Conservation (phyloP, 2,113 vertebrate species). For the Phoenicopterus ruber region DNA sequence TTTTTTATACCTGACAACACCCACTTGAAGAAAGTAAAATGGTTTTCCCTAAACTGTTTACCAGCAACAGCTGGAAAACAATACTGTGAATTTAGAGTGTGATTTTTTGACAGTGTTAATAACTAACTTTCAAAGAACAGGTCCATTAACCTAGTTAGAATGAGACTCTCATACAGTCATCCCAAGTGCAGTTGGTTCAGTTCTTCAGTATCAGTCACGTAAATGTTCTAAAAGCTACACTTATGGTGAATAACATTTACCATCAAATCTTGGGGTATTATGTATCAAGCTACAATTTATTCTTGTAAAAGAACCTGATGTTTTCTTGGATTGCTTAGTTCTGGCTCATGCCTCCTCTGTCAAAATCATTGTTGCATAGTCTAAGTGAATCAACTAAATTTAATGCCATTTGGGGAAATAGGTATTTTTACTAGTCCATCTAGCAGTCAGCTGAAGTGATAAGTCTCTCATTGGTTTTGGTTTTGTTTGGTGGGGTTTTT, state of each 20-base stretch:
- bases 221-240: background rate
- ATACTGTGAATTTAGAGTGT: background rate
- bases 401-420: background rate
- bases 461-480: background rate
- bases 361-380: background rate
- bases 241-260: background rate
- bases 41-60: background rate
- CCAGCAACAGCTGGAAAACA: background rate
- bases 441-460: background rate
- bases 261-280: background rate
- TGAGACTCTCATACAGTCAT: background rate
- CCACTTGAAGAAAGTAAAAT: background rate
- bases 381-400: background rate
- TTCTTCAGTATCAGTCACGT: background rate
- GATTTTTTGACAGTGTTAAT: background rate
- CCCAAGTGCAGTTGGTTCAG: background rate
- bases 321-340: background rate
- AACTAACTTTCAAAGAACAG: background rate
- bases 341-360: background rate
- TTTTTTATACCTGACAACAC: background rate
- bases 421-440: background rate
- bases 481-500: background rate
- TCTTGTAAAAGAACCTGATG: background rate
- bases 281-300: background rate
- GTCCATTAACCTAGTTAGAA: background rate